A percentile compares a stretch with the other conserved stretches of the same genome.
Conservation (phyloP, 2,797 vertebrate genomes). For the Dendrocincla fuliginosa region DNA sequence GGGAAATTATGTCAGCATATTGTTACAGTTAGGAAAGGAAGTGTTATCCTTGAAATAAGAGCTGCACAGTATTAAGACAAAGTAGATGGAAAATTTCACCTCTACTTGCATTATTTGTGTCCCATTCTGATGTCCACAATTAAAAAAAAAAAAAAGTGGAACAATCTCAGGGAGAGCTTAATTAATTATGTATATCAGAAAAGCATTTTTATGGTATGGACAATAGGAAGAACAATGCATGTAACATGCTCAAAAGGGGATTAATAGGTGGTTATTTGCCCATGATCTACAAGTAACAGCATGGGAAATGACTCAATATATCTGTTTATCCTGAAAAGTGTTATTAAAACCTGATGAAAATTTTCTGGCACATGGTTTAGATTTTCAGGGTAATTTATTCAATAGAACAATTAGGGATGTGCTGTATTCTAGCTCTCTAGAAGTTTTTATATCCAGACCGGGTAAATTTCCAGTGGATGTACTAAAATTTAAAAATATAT, state of each 20-base stretch:
- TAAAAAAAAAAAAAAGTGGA: not conserved
- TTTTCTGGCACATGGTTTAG: not conserved
- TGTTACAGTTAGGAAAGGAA: not conserved
- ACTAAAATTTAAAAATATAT: not conserved
- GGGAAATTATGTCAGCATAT: not conserved
- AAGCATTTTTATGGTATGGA: not conserved
- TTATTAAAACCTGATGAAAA: not conserved
- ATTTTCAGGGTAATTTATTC: not conserved
- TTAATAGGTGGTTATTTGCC: not conserved
- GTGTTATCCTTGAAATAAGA: not conserved
- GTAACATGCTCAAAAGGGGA: not conserved
- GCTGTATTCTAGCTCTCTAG: not conserved
- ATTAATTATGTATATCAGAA: not conserved
- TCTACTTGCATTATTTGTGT: not conserved
- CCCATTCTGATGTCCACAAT: not conserved
- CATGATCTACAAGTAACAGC: not conserved
- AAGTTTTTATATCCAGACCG: not conserved
- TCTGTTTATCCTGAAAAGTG: not conserved
- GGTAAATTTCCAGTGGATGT: not conserved
- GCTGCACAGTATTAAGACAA: not conserved
- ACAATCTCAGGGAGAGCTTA: not conserved
- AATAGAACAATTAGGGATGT: not conserved
- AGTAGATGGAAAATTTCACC: not conserved
- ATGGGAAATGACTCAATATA: not conserved
- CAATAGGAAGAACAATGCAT: not conserved